These are phyloP conservation scores for Ornithorhynchus anatinus DNA, from an alignment of 2,113 vertebrate genomes.

Conservation along the genomic window DNA sequence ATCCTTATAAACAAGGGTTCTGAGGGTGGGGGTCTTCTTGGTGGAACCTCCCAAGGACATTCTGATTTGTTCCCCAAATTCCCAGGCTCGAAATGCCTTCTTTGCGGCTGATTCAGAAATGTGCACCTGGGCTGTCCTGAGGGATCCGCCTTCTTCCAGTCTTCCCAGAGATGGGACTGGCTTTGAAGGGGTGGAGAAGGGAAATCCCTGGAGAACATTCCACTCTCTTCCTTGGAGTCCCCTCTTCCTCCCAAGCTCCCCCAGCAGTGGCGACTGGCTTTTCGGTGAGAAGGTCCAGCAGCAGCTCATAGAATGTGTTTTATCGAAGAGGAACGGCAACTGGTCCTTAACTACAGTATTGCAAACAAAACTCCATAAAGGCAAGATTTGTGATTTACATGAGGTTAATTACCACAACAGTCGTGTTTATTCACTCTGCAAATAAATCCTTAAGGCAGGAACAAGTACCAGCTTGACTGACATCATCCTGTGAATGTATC, in stretches of 20 bases:
- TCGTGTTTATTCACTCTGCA: slow-evolving; percentile 50
- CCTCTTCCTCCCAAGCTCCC: background rate
- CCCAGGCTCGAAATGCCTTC: no score
- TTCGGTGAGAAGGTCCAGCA: no score
- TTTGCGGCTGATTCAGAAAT: no score
- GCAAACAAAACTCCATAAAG: slow-evolving; percentile 36
- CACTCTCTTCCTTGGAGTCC: background rate
- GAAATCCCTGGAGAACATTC: background rate
- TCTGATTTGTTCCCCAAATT: no score
- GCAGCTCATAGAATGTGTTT: slow-evolving; percentile 6
- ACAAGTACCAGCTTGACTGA: slow-evolving; percentile 50
- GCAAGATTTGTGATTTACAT: slow-evolving; percentile 39
- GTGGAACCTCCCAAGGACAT: no score
- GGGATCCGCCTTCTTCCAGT: no score
- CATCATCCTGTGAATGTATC: slow-evolving; percentile 24
- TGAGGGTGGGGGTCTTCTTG: no score
- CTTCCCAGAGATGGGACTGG: no score
- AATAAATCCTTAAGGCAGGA: slow-evolving; percentile 50
- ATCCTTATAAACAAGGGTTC: no score
- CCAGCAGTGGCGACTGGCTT: background rate
- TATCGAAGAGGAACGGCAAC: slow-evolving; percentile 7
- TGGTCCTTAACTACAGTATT: slow-evolving; percentile 22
- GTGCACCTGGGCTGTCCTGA: no score
- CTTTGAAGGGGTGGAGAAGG: no score
- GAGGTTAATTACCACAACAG: slow-evolving; percentile 52